Base-by-base conservation (phyloP, 2,888 invertebrate species). In the Incurvaria masculella region DNA sequence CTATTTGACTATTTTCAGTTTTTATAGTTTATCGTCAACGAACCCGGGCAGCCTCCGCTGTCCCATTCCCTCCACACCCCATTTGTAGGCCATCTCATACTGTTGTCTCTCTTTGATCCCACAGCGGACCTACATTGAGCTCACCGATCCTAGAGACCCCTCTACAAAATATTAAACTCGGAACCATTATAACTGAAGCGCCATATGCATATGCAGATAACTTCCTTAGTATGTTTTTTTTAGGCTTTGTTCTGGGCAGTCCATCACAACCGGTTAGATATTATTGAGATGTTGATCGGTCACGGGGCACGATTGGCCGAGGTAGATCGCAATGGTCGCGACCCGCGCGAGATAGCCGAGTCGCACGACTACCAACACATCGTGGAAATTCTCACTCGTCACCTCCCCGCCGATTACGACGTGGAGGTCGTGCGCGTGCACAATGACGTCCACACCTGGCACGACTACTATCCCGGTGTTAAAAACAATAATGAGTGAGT, bases 241-340 rank as follows among this genome's bases (percentile, higher is more conserved):
- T 66, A 86, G 85, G 85, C 83, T 42, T 57, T 85, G 45, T 85
- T 84, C 63, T 84, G 84, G 80, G 85, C 86, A 44, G 80, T 78
- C 10, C 72, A 79, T 55, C 73, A 74, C 54, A 84, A 85, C 56
- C 73, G 80, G 55, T 60, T 68, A 16, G 76, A 81, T 49, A 71
- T 81, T 48, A 68, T 83, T 17, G 68, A 81, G 61, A 59, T 81
- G 53, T 69, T 88, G 1, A 64, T 86, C 46, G 62, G 74, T 17
- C 63, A 70, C 44, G 79, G 78, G n/a, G 82, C 81, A 14, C 69
- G 81, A 51, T 58, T 68, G 43, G 65, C 65, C 14, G 72, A 80
- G 57, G 66, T 65, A 10, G 85, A 86, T 64, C 68, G 71, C 51
- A 65, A 72, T 52, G 69, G 72, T 41, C 66, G 79, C 46, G 79